A percentile compares a stretch with the other conserved stretches of the same genome.
phyloP scores from a whole-genome alignment of 2,888 invertebrate genomes.

The Prenolepis imparis region DNA sequence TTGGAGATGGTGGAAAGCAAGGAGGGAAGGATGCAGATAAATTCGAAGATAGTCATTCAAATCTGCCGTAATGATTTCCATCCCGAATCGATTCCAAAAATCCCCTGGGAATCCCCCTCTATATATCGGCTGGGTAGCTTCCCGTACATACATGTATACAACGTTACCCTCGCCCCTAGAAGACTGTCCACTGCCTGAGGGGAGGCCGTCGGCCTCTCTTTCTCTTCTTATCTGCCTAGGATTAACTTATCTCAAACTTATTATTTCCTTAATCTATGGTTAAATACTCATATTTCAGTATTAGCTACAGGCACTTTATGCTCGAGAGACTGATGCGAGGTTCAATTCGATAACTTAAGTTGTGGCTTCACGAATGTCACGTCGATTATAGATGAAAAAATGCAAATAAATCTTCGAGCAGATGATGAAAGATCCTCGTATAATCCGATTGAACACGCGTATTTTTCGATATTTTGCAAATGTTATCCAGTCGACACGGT shows the following conservation, averaged over 20 bases:
- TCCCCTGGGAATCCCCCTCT: constrained; percentile 83
- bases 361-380: constrained; percentile 33
- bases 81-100: constrained; percentile 85
- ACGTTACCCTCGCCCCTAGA: constrained; percentile 75
- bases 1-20: constrained; percentile 60
- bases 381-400: background rate
- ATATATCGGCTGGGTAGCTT: constrained; percentile 70
- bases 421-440: background rate
- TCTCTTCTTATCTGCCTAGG: constrained; percentile 83
- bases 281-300: constrained; percentile 86
- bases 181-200: constrained; percentile 65
- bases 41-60: constrained; percentile 85
- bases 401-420: constrained; percentile 23
- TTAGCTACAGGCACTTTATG: constrained; percentile 73
- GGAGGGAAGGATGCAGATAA: constrained; percentile 78
- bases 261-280: constrained; percentile 86
- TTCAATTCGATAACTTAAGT: constrained; percentile 54
- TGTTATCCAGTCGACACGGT: constrained; percentile 41
- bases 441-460: constrained; percentile 11
- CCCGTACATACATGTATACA: constrained; percentile 77
- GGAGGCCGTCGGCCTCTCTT: constrained; percentile 65
- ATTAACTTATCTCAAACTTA: constrained; percentile 86
- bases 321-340: constrained; percentile 48
- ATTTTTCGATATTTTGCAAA: constrained; percentile 50
- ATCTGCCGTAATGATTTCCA: constrained; percentile 86